Evolutionary conservation across 1,140 invertebrate genomes (phyloP).

Genomic region (Oryctes rhinoceros): DNA sequence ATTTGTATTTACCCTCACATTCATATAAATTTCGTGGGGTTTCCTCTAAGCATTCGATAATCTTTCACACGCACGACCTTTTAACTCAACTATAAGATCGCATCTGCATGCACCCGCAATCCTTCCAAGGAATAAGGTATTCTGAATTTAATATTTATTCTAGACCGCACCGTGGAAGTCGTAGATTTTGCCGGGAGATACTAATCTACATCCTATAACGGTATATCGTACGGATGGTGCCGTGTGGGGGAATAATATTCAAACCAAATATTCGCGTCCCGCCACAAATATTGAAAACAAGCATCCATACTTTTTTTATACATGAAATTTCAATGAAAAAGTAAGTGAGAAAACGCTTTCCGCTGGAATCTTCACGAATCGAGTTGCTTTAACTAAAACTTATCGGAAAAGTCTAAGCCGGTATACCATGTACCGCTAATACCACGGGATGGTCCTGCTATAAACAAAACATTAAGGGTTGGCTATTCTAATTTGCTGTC

Average conservation of each 20-base stretch:
- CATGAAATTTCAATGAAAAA: not conserved
- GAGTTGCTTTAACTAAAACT: too few relatives aligned
- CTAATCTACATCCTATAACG: not conserved
- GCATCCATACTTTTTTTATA: not conserved
- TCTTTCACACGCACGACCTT: constrained; percentile 13
- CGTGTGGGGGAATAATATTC: not conserved
- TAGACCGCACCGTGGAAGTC: not conserved
- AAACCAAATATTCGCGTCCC: not conserved
- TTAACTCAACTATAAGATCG: not conserved
- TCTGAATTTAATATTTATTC: constrained; percentile 24
- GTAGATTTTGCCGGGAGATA: not conserved
- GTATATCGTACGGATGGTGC: too few relatives aligned
- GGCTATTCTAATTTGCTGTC: too few relatives aligned
- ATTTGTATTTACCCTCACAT: constrained; percentile 39
- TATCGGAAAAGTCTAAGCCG: too few relatives aligned
- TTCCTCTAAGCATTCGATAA: constrained; percentile 3
- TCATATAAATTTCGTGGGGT: constrained; percentile 28
- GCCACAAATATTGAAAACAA: too few relatives aligned
- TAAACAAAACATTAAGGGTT: too few relatives aligned
- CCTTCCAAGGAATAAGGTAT: not conserved
- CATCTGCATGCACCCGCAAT: constrained; percentile 8
- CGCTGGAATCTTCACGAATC: too few relatives aligned
- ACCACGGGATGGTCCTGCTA: too few relatives aligned
- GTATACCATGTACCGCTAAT: too few relatives aligned
- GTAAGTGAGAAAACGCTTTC: not conserved